Conservation (phyloP, 1,140 invertebrate species). For the Phortica variegata region DNA sequence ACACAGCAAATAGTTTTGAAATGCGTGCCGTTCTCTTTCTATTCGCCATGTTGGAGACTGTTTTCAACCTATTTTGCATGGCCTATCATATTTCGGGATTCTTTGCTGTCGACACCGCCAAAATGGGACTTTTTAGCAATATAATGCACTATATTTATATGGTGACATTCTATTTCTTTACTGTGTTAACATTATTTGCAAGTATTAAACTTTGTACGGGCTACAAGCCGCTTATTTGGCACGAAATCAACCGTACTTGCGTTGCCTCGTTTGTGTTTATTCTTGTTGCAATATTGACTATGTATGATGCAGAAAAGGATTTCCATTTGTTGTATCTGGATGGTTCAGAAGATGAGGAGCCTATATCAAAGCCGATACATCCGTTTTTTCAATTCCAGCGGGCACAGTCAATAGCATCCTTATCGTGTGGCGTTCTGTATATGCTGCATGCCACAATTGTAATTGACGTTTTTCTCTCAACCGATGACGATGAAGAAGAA, state of each 20-base stretch:
- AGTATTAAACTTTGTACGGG: conserved; percentile 26
- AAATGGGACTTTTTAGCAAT: background rate
- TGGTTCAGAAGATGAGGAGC: background rate
- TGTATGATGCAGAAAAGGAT: conserved; percentile 21
- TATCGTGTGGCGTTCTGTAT: conserved; percentile 19
- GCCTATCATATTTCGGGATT: conserved; percentile 18
- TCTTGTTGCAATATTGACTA: conserved; percentile 10
- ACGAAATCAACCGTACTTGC: conserved; percentile 12
- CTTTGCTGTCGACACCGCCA: background rate
- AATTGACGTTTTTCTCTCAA: conserved; percentile 17
- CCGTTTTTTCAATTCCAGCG: conserved; percentile 8
- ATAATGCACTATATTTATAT: conserved; percentile 12
- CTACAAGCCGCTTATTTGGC: background rate
- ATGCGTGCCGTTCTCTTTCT: conserved; percentile 19
- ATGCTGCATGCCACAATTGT: conserved; percentile 20
- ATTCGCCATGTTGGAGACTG: conserved; percentile 17
- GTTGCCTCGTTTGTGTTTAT: conserved; percentile 8
- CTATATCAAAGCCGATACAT: conserved; percentile 5
- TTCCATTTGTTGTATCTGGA: conserved; percentile 8
- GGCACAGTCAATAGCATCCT: conserved; percentile 10
- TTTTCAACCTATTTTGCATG: conserved; percentile 21
- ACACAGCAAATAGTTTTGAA: too few relatives aligned
- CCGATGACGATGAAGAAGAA: background rate
- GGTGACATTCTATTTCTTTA: conserved; percentile 10
- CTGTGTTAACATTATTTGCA: conserved; percentile 22